Conservation (phyloP, 2,113 vertebrate genomes). For the Anseranas semipalmata region DNA sequence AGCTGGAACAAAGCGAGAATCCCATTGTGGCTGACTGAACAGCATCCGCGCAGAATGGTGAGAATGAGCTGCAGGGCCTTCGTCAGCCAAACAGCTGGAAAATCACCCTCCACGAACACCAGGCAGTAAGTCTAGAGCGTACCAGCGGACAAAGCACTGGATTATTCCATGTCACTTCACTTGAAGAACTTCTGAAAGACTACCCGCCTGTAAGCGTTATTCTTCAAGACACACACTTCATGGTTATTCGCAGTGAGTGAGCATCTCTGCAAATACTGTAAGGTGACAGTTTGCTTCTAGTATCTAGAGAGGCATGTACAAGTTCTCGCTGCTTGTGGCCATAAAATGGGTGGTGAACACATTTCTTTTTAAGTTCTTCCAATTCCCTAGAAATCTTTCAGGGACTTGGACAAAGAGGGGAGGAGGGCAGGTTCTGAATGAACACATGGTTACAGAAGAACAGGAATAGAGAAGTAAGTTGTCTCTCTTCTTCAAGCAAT, state of each 20-base stretch:
- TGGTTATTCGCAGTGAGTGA: neutral
- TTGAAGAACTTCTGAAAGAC: neutral
- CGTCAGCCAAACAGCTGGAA: neutral
- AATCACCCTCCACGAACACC: neutral
- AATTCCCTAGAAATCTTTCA: neutral
- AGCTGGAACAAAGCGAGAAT: neutral
- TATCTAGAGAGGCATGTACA: neutral
- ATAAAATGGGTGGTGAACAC: neutral
- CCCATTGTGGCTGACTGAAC: neutral
- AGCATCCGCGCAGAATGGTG: neutral
- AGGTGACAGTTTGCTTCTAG: neutral
- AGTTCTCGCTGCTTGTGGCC: neutral
- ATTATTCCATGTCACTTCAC: neutral
- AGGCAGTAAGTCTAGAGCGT: neutral
- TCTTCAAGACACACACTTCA: neutral
- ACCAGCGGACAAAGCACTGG: neutral
- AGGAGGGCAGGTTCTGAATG: neutral
- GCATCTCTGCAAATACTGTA: neutral
- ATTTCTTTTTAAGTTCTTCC: neutral
- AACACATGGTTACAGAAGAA: neutral
- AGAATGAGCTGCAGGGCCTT: neutral
- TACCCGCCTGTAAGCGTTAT: neutral
- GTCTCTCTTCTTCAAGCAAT: neutral
- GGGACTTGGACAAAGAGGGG: neutral
- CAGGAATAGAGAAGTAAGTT: neutral